Base-by-base conservation (phyloP, 1,140 invertebrate species). In the Drosophila arizonae region DNA sequence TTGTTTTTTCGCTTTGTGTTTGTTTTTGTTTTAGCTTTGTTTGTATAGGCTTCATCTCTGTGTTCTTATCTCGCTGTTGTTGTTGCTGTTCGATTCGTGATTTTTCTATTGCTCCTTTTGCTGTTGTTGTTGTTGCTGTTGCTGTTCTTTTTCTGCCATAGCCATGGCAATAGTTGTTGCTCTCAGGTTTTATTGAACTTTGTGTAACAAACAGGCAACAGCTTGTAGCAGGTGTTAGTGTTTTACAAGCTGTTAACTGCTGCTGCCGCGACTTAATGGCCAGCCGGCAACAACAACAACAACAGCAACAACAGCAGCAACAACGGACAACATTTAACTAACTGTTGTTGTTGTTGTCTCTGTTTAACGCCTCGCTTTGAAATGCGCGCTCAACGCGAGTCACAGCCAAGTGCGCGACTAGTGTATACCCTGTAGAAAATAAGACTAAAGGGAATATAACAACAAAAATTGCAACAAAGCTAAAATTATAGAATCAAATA, bases 221-320 rank as follows among this genome's bases (percentile, higher is more conserved):
- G 63, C 60, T 80, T 85, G 81, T 80, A 75, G 81, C 81, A 84
- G 81, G 81, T 84, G 81, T 80, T 85, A 62, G 73, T 84, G 81
- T 80, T 85, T 84, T 84, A 84, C 81, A 84, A 84, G 81, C 81
- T 84, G 81, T 85, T 84, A 84, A 84, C 81, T 85, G 81, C 81
- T 66, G 66, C 81, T 66, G 36, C 36, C 4, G 11, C 10, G 36
- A 77, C 81, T 70, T 84, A 84, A 84, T 84, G 74, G 73, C 48
- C 66, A 70, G 72, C 57, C 58, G 69, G 48, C 61, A 57, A 17
- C 17, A 39, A 17, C 66, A 62, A 54, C 41, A 41, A 58, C 55
- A 46, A 62, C 50, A 46, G 28, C 43, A 64, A 54, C 24, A 45
- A 4, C 62, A 45, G 43, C 63, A 55, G n/a, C 21, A 24, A 24